Percentiles rank a stretch among this genome's conserved stretches.
Conservation (phyloP, 2,113 vertebrate genomes). For the Limnothrissa miodon region DNA sequence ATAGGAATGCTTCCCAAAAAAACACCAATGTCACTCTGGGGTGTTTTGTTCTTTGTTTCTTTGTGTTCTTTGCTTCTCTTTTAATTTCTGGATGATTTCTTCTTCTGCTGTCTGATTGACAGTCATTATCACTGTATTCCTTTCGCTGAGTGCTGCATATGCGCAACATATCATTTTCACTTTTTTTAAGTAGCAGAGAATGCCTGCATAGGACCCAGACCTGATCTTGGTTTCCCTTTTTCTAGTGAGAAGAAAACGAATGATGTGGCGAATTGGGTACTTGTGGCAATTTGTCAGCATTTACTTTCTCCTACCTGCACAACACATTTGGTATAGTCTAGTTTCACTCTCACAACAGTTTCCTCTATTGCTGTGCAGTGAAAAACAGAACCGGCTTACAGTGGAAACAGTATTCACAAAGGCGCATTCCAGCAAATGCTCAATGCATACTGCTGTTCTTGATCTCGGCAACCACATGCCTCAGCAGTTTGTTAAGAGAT, state of each 20-base stretch:
- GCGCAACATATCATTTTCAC: not conserved
- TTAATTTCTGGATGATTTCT: not conserved
- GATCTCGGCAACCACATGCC: constrained; percentile 6
- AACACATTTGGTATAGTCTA: not conserved
- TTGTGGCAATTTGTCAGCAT: not conserved
- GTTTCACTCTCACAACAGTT: constrained; percentile 12
- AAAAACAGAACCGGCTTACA: constrained; percentile 26
- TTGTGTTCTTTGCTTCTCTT: no score
- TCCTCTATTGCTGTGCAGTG: not conserved
- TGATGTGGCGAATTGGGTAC: not conserved
- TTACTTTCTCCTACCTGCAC: not conserved
- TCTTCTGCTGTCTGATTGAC: not conserved
- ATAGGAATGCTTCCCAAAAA: not conserved
- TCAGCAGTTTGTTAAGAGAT: constrained; percentile 21
- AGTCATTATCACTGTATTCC: not conserved
- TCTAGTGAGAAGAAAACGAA: not conserved
- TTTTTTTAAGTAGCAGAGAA: not conserved
- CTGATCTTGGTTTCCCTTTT: not conserved
- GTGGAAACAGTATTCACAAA: constrained; percentile 34
- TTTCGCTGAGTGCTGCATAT: not conserved
- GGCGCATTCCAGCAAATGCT: constrained; percentile 21
- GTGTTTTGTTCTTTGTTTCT: not conserved
- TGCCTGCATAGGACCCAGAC: not conserved
- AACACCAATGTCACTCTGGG: not conserved
- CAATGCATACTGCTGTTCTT: constrained; percentile 12